Base-by-base conservation (phyloP, 1,140 invertebrate species). In the Drosophila insularis region DNA sequence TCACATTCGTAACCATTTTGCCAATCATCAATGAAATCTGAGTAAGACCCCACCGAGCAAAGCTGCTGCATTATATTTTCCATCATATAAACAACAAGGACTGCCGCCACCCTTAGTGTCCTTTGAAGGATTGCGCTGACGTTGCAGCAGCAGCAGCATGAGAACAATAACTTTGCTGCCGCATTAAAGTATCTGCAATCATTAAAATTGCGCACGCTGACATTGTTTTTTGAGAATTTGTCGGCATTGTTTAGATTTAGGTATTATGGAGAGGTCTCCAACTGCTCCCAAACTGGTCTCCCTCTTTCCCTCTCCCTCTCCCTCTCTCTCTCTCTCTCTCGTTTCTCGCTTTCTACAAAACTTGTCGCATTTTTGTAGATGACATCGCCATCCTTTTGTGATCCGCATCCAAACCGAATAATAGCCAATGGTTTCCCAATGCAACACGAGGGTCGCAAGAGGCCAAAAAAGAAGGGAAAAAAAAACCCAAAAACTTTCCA, bases 131-230 rank as follows among this genome's bases (percentile, higher is more conserved):
- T n/a, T 19, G 37, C 37, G 21, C 60, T 27, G 39, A 62, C 39
- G 13, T 11, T 13, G n/a, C 10, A 60, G 72, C n/a, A 35, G 3
- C 66, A 77, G 46, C 74, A 67, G 63, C 63, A 71, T 67, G 80
- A 84, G 84, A 87, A 87, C 85, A 87, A 87, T 89, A 78, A 72
- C 84, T 80, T 50, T 78, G 72, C 55, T 78, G 85, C 74, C 85
- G 84, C 84, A 87, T 87, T 87, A 87, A 87, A 87, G 89, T 87
- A 87, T 87, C 84, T 87, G 84, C 84, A 87, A 87, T 84, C 84
- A 87, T 87, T 87, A 87, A 87, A 87, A 87, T 72, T 89, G 84
- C 77, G 80, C 80, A 89, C 80, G 84, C 84, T 87, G 82, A 74
- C 82, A 87, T 89, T 87, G 84, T 87, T 84, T 27, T 87, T 71